Base-by-base conservation (phyloP, 1,140 invertebrate genomes). In the Agrypnia vestita region DNA sequence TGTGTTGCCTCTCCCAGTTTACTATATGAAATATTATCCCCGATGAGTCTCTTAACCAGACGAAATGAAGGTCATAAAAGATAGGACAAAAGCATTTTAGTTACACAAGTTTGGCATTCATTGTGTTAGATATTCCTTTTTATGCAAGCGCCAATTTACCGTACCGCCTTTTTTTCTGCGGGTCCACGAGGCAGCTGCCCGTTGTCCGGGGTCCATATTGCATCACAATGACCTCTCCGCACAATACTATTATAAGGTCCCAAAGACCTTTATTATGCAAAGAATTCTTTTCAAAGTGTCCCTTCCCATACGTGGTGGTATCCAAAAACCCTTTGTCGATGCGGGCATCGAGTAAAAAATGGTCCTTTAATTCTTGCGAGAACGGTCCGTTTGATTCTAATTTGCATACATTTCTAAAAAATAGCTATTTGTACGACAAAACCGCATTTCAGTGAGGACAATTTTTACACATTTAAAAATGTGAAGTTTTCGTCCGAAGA, bases 231-330 rank as follows among this genome's bases (percentile, higher is more conserved):
- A 73, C 69, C 69, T 73, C 51, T 73, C 47, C 15, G 67, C 46
- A 71, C 67, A 71, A 73, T 73, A 53, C 69, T 25, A 53, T 73
- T 73, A 73, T 73, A 53, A 73, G 69, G 69, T 43, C 19, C 69
- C 69, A 55, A 49, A 21, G 11, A 53, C 69, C 19, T 73, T 73
- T 55, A 73, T 73, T 73, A 73, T 73, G 69, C 69, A 73, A 53
- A 73, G 69, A 73, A 73, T 53, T 73, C 51, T 19, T 53, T 73
- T 73, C 51, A 73, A 35, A 73, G 12, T 55, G 69, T 73, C 69
- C 69, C 69, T 47, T 46, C 67, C 11, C n/a, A 44, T 19, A 21
- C 43, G 43, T 55, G 47, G 25, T 25, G 47, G 69, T 35, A 64
- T 47, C 64, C 64, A 15, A 15, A 73, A 73, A 47, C 69, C 69